phyloP scores from a whole-genome alignment of 2,797 vertebrate species.

The Stomatorhinus walkeri region DNA sequence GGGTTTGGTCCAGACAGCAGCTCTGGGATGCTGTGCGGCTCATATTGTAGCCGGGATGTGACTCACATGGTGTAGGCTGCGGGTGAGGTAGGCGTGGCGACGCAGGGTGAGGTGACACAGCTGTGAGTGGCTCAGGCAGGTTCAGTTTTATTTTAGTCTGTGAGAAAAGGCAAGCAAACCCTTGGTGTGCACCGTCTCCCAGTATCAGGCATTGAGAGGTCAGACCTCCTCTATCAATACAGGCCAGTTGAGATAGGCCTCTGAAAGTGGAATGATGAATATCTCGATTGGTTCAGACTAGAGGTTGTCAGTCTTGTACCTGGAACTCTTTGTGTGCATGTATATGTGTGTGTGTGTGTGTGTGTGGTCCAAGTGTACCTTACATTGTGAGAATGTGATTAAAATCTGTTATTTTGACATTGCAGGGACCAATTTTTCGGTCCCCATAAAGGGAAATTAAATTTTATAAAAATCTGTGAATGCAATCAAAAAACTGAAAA shows the following conservation, averaged over 20 bases:
- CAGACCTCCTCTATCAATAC: background rate
- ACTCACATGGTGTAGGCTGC: background rate
- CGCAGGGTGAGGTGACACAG: too few relatives aligned
- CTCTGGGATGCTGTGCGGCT: background rate
- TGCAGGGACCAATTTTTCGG: background rate
- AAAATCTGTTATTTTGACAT: background rate
- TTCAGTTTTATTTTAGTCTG: background rate
- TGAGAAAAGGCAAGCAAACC: background rate
- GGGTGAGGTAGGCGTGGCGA: background rate
- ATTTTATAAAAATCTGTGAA: background rate
- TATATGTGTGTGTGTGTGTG: background rate
- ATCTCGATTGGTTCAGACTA: background rate
- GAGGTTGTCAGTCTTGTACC: background rate
- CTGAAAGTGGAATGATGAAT: constrained; percentile 13
- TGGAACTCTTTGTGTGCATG: background rate
- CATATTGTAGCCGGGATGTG: background rate
- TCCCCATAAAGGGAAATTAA: background rate
- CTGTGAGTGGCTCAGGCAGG: background rate
- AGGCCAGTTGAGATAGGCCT: background rate
- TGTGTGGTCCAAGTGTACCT: background rate
- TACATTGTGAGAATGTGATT: background rate
- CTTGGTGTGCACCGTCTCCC: background rate
- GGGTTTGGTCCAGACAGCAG: background rate
- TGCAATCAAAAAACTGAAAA: background rate
- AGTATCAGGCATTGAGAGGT: background rate